These are phyloP conservation scores for Pardalotus punctatus DNA, from an alignment of 2,113 vertebrate genomes.

Conservation along the genomic window DNA sequence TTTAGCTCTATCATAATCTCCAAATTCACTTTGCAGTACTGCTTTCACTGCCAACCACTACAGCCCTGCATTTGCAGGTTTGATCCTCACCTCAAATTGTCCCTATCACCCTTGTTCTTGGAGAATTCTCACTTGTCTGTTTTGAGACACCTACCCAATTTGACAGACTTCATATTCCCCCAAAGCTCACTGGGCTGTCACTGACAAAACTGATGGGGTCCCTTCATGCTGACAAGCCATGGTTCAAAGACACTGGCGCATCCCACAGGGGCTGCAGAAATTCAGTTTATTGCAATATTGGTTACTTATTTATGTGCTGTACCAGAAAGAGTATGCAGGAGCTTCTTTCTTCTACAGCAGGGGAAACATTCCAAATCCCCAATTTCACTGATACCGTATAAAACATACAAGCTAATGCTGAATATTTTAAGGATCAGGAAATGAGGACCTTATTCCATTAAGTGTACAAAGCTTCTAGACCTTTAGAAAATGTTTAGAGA, in stretches of 20 bases:
- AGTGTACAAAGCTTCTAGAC: background rate
- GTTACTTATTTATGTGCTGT: background rate
- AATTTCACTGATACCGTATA: background rate
- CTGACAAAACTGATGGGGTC: background rate
- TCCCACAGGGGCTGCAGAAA: background rate
- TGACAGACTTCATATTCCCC: background rate
- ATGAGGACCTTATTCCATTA: background rate
- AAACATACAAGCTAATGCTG: background rate
- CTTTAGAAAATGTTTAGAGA: slow-evolving; percentile 2
- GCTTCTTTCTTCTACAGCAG: background rate
- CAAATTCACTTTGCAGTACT: background rate
- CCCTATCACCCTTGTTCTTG: background rate
- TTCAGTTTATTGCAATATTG: background rate
- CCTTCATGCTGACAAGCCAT: background rate
- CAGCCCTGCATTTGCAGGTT: background rate
- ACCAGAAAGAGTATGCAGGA: background rate
- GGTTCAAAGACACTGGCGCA: background rate
- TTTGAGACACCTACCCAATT: background rate
- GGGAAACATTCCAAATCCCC: background rate
- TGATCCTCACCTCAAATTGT: background rate
- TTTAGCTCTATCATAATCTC: background rate
- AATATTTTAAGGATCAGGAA: background rate
- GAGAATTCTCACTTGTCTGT: background rate
- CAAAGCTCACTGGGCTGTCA: background rate
- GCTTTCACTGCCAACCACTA: background rate